A percentile compares a stretch with the other conserved stretches of the same genome.
Evolutionary conservation across 2,888 invertebrate species (phyloP).

Genomic region (Acleris laterana): DNA sequence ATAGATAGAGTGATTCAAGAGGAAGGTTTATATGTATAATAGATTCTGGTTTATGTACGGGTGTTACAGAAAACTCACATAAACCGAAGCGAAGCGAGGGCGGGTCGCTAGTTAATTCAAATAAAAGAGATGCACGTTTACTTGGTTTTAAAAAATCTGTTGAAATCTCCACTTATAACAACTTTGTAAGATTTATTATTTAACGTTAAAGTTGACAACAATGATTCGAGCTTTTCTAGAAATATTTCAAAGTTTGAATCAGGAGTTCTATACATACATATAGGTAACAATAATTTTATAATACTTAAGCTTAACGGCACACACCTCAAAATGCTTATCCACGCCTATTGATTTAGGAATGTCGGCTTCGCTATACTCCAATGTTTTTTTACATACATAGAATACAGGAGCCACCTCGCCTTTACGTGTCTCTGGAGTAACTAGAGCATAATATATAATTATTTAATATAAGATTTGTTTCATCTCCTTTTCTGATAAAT

Average conservation of each 20-base stretch:
- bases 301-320: not conserved
- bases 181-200: not conserved
- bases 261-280: slow-evolving; percentile 7
- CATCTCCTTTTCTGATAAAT: not conserved
- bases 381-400: not conserved
- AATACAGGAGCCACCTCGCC: not conserved
- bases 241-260: slow-evolving; percentile 1
- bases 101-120: no score
- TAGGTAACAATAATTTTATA: not conserved
- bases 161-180: not conserved
- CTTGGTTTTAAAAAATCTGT: not conserved
- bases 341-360: not conserved
- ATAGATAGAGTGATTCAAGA: no score
- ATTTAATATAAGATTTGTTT: not conserved
- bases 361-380: not conserved
- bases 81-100: no score
- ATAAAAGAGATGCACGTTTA: not conserved
- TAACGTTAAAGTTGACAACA: not conserved
- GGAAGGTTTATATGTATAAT: no score
- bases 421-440: not conserved
- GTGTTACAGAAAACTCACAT: no score
- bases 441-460: not conserved
- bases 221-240: not conserved
- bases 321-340: slow-evolving; percentile 1
- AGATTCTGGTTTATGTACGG: no score